A percentile compares a stretch with the other conserved stretches of the same genome.
phyloP scores from a whole-genome alignment of 2,888 invertebrate species.

The Trissolcus japonicus region DNA sequence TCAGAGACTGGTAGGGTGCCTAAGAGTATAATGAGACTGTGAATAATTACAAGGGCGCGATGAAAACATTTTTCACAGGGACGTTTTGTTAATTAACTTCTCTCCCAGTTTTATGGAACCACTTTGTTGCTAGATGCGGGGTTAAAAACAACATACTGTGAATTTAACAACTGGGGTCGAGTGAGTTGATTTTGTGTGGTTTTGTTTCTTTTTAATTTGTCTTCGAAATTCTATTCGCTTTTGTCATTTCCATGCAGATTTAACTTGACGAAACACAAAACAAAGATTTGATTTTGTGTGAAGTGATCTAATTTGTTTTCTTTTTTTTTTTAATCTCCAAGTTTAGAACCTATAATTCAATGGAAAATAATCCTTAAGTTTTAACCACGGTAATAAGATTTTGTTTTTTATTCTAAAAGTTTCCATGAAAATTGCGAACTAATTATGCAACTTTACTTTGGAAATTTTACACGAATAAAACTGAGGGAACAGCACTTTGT shows the following conservation, averaged over 20 bases:
- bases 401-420: too few relatives aligned
- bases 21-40: slow-evolving; percentile 20
- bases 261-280: too few relatives aligned
- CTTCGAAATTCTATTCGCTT: neutral
- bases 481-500: neutral
- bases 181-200: slow-evolving; percentile 2
- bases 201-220: slow-evolving; percentile 1
- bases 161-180: slow-evolving; percentile 3
- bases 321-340: too few relatives aligned
- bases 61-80: slow-evolving; percentile 39
- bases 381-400: too few relatives aligned
- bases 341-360: too few relatives aligned
- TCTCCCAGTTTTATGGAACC: slow-evolving; percentile 25
- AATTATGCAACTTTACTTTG: too few relatives aligned
- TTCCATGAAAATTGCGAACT: too few relatives aligned
- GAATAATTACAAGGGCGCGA: slow-evolving; percentile 27
- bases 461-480: too few relatives aligned
- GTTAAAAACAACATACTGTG: slow-evolving; percentile 16
- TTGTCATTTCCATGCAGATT: neutral
- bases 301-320: too few relatives aligned
- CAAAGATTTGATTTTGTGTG: too few relatives aligned
- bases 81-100: slow-evolving; percentile 41
- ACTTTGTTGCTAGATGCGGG: slow-evolving; percentile 20
- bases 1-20: slow-evolving; percentile 12
- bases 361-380: too few relatives aligned